Evolutionary conservation across 2,113 vertebrate genomes (phyloP).

Genomic region (Thunnus thynnus): DNA sequence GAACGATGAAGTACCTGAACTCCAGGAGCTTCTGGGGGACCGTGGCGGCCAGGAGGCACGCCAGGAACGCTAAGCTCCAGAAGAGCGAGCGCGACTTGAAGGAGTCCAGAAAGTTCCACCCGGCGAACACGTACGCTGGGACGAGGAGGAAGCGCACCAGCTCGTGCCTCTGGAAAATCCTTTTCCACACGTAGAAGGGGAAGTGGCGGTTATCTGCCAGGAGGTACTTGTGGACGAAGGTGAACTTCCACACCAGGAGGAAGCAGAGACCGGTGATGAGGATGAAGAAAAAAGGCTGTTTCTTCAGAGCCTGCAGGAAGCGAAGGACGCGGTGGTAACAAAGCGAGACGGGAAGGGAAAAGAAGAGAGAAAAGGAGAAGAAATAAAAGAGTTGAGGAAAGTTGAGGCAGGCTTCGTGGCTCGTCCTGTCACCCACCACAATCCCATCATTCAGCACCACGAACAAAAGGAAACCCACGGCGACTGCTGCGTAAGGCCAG

Average conservation of each 20-base stretch:
- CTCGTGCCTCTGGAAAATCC: slow-evolving; percentile 90
- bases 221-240: slow-evolving; percentile 93
- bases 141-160: slow-evolving; percentile 90
- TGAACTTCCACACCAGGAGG: slow-evolving; percentile 94
- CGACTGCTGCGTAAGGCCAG: slow-evolving; percentile 90
- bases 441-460: slow-evolving; percentile 90
- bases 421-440: slow-evolving; percentile 93
- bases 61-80: slow-evolving; percentile 90
- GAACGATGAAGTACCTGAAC: slow-evolving; percentile 97
- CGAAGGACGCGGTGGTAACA: slow-evolving; percentile 84
- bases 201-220: slow-evolving; percentile 98
- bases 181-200: slow-evolving; percentile 95
- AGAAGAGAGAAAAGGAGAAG: slow-evolving; percentile 90
- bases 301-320: slow-evolving; percentile 87
- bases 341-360: slow-evolving; percentile 89
- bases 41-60: slow-evolving; percentile 86
- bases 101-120: slow-evolving; percentile 91
- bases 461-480: slow-evolving; percentile 85
- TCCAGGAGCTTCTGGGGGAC: slow-evolving; percentile 97
- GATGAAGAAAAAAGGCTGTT: slow-evolving; percentile 85
- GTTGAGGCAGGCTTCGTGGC: slow-evolving; percentile 93
- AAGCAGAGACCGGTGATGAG: slow-evolving; percentile 75
- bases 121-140: slow-evolving; percentile 91
- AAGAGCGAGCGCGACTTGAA: slow-evolving; percentile 91
- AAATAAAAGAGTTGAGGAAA: slow-evolving; percentile 97